Percentiles rank a stretch among this genome's conserved stretches.
Conservation (phyloP, 2,888 invertebrate genomes). For the Cancer borealis region DNA sequence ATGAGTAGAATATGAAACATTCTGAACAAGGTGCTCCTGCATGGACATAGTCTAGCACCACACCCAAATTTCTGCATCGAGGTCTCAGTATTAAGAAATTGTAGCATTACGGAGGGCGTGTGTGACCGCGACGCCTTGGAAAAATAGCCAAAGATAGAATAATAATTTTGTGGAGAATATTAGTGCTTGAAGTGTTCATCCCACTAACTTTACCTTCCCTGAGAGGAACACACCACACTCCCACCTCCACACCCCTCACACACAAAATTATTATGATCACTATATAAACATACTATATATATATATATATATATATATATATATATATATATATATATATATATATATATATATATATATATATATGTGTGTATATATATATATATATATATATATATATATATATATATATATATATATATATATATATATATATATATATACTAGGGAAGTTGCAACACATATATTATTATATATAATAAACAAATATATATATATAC, state of each 20-base stretch:
- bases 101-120: slow-evolving; percentile 17
- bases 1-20: neutral
- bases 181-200: neutral
- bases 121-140: neutral
- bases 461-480: slow-evolving; percentile 42
- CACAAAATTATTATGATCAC: neutral
- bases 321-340: slow-evolving; percentile 64
- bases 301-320: slow-evolving; percentile 39
- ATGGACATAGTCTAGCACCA: neutral
- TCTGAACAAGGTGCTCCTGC: neutral
- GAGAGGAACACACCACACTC: neutral
- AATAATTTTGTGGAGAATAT: neutral
- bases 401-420: slow-evolving; percentile 64
- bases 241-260: neutral
- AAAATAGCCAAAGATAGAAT: neutral
- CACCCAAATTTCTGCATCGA: neutral
- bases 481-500: slow-evolving; percentile 49
- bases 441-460: neutral
- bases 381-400: slow-evolving; percentile 30
- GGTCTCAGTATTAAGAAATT: slow-evolving; percentile 29
- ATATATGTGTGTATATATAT: slow-evolving; percentile 54
- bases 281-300: slow-evolving; percentile 39
- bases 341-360: slow-evolving; percentile 53
- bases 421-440: slow-evolving; percentile 53
- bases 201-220: neutral